Evolutionary conservation across 1,140 invertebrate species (phyloP), one percentile per base, ranked within the genome.

Genomic region (Bombus confusus): DNA sequence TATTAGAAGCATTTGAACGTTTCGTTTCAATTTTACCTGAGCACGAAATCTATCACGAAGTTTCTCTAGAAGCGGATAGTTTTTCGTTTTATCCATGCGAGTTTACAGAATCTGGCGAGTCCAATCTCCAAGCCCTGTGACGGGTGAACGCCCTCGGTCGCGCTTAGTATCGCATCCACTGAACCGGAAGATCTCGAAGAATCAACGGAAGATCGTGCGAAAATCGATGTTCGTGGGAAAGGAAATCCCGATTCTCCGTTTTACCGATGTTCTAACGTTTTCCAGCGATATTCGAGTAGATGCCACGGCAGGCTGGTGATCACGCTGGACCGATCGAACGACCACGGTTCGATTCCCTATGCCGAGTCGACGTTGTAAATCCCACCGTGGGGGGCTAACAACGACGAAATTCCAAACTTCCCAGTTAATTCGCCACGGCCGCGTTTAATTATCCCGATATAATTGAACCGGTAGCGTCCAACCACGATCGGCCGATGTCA

Each of bases 361-460:
- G 34, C 59, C 41, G 37, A 66, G 76, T 57, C 74, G 5, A 80
- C 85, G 75, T 34, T 78, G 83, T 90, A 84, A 86, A 83, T 86
- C 34, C 83, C 86, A 8, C 89, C 37, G 78, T 88, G 74, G 89
- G 86, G 88, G 88, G 83, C 34, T 90, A 90, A 90, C 88, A 88
- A 90, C 88, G 78, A 80, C 52, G 80, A 74, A 88, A 90, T 88
- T 87, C 69, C 87, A 68, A 43, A 15, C 64, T 59, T 66, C 66
- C 69, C 69, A 43, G 74, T 90, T 88, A 87, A 88, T 88, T 88
- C 86, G 80, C 87, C 83, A 86, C 84, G 88, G 64, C 72, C 59
- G 41, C 28, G 86, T 80, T 92, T 92, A 91, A 92, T 92, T 90
- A 88, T 85, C 86, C 87, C 76, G 68, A 43, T 88, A 92, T 92